These are phyloP conservation scores for Drosophila mettleri DNA, from an alignment of 2,888 invertebrate genomes.

Conservation along the genomic window DNA sequence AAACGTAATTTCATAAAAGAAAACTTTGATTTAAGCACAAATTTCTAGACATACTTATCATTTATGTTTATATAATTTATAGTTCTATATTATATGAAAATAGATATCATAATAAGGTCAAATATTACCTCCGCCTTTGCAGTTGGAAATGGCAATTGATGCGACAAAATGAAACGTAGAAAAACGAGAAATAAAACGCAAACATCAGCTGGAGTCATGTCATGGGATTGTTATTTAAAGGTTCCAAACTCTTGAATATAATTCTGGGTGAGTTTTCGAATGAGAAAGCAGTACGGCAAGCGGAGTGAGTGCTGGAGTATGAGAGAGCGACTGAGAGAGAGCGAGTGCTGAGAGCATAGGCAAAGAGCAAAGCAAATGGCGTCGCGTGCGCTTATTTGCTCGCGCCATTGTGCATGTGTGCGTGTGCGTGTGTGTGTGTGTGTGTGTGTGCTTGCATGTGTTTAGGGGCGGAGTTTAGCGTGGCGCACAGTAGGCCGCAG, in stretches of 20 bases:
- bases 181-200: slow-evolving; percentile 79
- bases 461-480: slow-evolving; percentile 67
- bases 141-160: slow-evolving; percentile 74
- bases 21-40: too few species aligned
- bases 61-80: too few species aligned
- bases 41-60: too few species aligned
- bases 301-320: background rate
- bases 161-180: slow-evolving; percentile 84
- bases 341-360: background rate
- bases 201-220: slow-evolving; percentile 83
- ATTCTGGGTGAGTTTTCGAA: slow-evolving; percentile 83
- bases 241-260: slow-evolving; percentile 85
- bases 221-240: slow-evolving; percentile 85
- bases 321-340: background rate
- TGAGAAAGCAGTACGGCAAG: background rate
- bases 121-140: slow-evolving; percentile 45
- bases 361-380: slow-evolving; percentile 69
- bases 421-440: slow-evolving; percentile 21
- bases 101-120: background rate
- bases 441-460: slow-evolving; percentile 25
- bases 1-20: too few species aligned
- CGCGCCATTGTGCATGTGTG: slow-evolving; percentile 9
- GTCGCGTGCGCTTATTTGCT: slow-evolving; percentile 36
- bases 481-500: slow-evolving; percentile 68
- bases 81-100: too few species aligned